Evolutionary conservation across 2,888 invertebrate species (phyloP).

Genomic region (Athalia rosae): DNA sequence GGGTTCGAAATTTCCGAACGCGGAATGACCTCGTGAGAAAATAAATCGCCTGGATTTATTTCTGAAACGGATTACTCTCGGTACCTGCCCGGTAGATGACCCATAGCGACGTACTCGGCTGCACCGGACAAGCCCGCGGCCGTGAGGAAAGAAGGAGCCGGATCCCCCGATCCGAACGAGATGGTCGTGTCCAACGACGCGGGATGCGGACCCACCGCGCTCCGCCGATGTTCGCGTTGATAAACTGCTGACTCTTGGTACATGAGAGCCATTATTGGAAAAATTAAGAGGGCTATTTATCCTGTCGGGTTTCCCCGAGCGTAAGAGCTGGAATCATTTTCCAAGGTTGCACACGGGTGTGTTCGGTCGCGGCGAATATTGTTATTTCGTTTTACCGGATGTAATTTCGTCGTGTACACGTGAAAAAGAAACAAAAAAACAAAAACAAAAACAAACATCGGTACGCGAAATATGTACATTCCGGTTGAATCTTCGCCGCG

Average conservation of each 20-base stretch:
- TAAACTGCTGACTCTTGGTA: constrained; percentile 63
- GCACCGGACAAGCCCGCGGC: constrained; percentile 3
- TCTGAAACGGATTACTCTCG: too few species aligned
- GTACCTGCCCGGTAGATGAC: too few species aligned
- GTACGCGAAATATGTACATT: constrained; percentile 54
- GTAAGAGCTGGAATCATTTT: neutral
- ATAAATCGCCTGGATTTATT: too few species aligned
- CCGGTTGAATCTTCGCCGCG: constrained; percentile 57
- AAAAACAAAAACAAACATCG: too few species aligned
- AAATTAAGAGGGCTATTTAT: constrained; percentile 68
- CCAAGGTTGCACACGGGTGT: neutral
- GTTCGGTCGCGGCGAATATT: too few species aligned
- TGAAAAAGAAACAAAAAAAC: too few species aligned
- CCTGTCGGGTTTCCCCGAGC: constrained; percentile 33
- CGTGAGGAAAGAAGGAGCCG: neutral
- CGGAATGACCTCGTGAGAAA: too few species aligned
- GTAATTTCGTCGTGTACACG: too few species aligned
- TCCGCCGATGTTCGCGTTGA: constrained; percentile 58
- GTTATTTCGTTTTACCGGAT: too few species aligned
- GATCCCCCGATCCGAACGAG: constrained; percentile 1
- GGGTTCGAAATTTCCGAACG: too few species aligned
- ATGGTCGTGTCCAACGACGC: constrained; percentile 30
- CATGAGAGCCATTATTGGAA: constrained; percentile 65
- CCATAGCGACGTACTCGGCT: neutral
- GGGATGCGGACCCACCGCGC: constrained; percentile 44